Evolutionary conservation across 1,140 invertebrate species (phyloP).

Genomic region (Oedothorax gibbosus): DNA sequence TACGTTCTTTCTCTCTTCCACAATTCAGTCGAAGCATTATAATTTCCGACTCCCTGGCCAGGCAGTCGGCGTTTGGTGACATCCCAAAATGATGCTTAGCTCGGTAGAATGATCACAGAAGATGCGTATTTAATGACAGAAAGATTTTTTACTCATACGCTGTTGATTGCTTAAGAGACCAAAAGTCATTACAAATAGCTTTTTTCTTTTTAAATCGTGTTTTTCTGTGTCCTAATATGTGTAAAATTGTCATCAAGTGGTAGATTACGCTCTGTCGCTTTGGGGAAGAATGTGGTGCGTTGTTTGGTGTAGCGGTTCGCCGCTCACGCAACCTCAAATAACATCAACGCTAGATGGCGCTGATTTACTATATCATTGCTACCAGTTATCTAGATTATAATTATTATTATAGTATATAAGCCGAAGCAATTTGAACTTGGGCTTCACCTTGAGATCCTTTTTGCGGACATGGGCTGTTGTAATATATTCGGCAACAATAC

Average conservation of each 20-base stretch:
- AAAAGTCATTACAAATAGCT: neutral
- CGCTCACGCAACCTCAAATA: no score
- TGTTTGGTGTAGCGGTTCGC: constrained; percentile 41
- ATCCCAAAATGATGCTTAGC: constrained; percentile 1
- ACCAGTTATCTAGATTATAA: no score
- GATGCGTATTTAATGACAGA: constrained; percentile 51
- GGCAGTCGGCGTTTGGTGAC: constrained; percentile 12
- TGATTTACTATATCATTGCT: no score
- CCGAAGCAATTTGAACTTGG: no score
- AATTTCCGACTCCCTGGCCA: no score
- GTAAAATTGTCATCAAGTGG: constrained; percentile 53
- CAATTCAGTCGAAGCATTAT: no score
- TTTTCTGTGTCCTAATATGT: neutral
- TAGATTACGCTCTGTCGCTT: constrained; percentile 38
- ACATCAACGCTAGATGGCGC: no score
- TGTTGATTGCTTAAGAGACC: constrained; percentile 18
- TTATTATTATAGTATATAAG: no score
- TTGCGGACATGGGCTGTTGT: no score
- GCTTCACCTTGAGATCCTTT: no score
- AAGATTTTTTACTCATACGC: constrained; percentile 18
- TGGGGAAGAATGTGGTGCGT: constrained; percentile 42
- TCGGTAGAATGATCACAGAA: constrained; percentile 6
- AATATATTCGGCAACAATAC: no score
- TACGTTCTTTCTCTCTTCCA: no score
- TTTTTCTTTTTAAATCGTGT: neutral